These are phyloP conservation scores for Neodiprion virginianus DNA, from an alignment of 1,140 invertebrate species.

Conservation along the genomic window DNA sequence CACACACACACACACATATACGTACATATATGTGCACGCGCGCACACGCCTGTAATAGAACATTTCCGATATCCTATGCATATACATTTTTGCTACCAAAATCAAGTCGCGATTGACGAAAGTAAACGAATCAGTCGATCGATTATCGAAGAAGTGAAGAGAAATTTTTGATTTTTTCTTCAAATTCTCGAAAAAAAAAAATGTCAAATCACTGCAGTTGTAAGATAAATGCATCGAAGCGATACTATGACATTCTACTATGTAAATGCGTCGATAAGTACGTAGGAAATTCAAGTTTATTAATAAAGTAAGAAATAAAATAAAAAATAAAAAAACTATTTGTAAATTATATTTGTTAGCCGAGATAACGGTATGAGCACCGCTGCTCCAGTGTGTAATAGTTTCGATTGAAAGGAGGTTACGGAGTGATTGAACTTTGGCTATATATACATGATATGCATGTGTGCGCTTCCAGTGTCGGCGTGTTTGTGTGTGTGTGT, in stretches of 20 bases:
- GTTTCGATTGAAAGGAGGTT: slow-evolving; percentile 65
- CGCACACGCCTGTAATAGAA: too few species aligned
- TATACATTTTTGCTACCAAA: too few species aligned
- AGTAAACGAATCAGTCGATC: too few species aligned
- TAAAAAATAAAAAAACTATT: not conserved
- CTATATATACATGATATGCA: slow-evolving; percentile 13
- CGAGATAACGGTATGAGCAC: slow-evolving; percentile 43
- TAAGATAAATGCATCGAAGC: not conserved
- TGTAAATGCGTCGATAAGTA: too few species aligned
- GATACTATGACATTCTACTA: too few species aligned
- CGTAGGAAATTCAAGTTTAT: not conserved
- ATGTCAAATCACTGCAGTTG: not conserved
- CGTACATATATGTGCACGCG: too few species aligned
- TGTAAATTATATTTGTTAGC: slow-evolving; percentile 1
- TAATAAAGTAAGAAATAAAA: not conserved
- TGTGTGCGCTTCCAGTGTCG: slow-evolving; percentile 30
- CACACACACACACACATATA: too few species aligned
- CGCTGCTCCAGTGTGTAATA: slow-evolving; percentile 62
- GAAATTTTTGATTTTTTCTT: not conserved
- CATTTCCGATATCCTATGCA: too few species aligned
- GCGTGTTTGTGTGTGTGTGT: too few species aligned
- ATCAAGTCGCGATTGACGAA: too few species aligned
- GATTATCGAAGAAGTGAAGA: not conserved
- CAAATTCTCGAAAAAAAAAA: not conserved
- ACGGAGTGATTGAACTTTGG: slow-evolving; percentile 63